These are phyloP conservation scores for Eriosoma lanigerum DNA, from an alignment of 1,140 invertebrate species.

Conservation along the genomic window DNA sequence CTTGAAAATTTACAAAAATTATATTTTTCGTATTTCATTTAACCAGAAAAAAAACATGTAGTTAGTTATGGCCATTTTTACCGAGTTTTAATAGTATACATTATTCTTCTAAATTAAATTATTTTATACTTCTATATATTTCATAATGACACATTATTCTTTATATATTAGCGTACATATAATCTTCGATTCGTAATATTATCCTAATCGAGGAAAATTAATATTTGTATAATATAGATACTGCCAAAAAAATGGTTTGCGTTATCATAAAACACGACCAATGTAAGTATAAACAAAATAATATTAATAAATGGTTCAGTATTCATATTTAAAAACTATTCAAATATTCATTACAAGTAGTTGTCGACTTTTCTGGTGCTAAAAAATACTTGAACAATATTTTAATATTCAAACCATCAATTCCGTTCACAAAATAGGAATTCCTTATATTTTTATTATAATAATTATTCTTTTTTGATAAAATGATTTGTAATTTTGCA, in stretches of 20 bases:
- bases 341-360: not conserved
- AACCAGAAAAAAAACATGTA: no score
- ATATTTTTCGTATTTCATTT: no score
- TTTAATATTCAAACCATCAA: not conserved
- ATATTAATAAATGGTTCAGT: not conserved
- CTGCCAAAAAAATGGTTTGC: not conserved
- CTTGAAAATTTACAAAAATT: no score
- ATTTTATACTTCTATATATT: no score
- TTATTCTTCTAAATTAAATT: no score
- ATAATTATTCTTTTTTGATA: not conserved
- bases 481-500: not conserved
- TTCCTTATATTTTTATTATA: not conserved
- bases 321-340: slow-evolving; percentile 3
- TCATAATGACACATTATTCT: no score
- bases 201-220: slow-evolving; percentile 6
- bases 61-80: no score
- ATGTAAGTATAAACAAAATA: slow-evolving; percentile 28
- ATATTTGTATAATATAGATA: not conserved
- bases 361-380: not conserved
- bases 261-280: not conserved
- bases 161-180: no score
- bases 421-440: no score
- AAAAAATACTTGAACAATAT: slow-evolving; percentile 9
- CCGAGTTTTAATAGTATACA: no score
- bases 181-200: not conserved